Evolutionary conservation across 1,140 invertebrate genomes (phyloP).

Genomic region (Venturia canescens): DNA sequence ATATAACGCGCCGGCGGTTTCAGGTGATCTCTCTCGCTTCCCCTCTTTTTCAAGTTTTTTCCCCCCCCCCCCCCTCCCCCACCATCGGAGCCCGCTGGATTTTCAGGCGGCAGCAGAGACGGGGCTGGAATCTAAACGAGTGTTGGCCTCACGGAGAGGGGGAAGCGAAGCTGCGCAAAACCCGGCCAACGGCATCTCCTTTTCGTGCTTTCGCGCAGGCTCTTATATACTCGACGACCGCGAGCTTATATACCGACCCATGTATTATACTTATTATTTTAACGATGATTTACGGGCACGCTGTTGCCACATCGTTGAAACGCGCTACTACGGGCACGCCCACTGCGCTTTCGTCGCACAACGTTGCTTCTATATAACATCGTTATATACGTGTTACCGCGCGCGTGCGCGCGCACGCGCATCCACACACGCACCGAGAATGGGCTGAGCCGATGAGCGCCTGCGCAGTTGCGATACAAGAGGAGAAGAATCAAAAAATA

Average conservation of each 20-base stretch:
- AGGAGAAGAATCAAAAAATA: neutral
- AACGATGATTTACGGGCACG: conserved; percentile 75
- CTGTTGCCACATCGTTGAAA: conserved; percentile 68
- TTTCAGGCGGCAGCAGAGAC: conserved; percentile 55
- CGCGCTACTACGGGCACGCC: conserved; percentile 63
- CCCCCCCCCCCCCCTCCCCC: conserved; percentile 44
- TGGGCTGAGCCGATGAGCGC: too few relatives aligned
- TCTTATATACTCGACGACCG: conserved; percentile 64
- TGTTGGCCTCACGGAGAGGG: conserved; percentile 56
- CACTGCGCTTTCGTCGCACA: conserved; percentile 63
- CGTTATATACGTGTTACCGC: too few relatives aligned
- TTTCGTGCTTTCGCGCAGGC: conserved; percentile 64
- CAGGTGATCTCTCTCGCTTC: conserved; percentile 63
- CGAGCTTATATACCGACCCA: conserved; percentile 58
- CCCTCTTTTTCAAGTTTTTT: conserved; percentile 38
- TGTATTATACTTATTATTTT: conserved; percentile 77
- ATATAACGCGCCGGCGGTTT: conserved; percentile 67
- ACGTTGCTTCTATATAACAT: conserved; percentile 26
- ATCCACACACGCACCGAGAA: conserved; percentile 7
- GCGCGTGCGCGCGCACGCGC: too few relatives aligned
- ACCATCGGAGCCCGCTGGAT: conserved; percentile 64
- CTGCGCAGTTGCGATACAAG: too few relatives aligned
- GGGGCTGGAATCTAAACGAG: conserved; percentile 44
- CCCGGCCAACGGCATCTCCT: conserved; percentile 53
- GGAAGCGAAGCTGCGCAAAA: conserved; percentile 72